Percentiles rank a stretch among this genome's conserved stretches.
Conservation (phyloP, 2,113 vertebrate species). For the Varanus salvator region DNA sequence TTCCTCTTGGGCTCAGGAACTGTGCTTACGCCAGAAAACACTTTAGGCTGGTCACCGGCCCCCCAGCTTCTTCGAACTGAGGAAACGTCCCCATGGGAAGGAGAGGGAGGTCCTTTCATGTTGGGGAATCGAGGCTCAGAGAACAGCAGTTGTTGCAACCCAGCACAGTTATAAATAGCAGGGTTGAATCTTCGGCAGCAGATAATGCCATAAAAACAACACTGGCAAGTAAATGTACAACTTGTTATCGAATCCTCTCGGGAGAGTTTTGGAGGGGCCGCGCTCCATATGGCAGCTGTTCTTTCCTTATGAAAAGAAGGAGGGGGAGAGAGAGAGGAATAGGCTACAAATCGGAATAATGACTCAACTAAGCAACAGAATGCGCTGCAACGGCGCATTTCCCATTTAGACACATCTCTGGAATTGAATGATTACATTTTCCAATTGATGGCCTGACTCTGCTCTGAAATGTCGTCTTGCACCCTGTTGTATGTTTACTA, state of each 20-base stretch:
- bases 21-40: background rate
- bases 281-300: slow-evolving; percentile 9
- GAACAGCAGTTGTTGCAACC: rapidly evolving
- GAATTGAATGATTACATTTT: slow-evolving; percentile 6
- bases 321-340: background rate
- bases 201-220: slow-evolving; percentile 26
- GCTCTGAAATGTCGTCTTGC: slow-evolving; percentile 12
- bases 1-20: background rate
- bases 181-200: background rate
- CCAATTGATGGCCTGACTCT: slow-evolving; percentile 20
- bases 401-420: background rate
- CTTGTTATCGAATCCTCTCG: slow-evolving; percentile 7
- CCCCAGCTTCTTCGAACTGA: background rate
- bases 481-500: background rate
- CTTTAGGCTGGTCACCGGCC: background rate
- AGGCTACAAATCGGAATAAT: background rate
- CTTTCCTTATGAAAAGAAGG: background rate
- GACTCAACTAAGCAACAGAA: background rate
- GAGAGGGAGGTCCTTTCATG: background rate
- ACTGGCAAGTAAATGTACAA: slow-evolving; percentile 1
- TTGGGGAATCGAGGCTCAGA: background rate
- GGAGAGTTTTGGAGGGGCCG: background rate
- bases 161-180: background rate
- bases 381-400: background rate
- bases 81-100: background rate